These are phyloP conservation scores for Sciurus vulgaris DNA, from an alignment of 2,797 vertebrate genomes.

Conservation along the genomic window DNA sequence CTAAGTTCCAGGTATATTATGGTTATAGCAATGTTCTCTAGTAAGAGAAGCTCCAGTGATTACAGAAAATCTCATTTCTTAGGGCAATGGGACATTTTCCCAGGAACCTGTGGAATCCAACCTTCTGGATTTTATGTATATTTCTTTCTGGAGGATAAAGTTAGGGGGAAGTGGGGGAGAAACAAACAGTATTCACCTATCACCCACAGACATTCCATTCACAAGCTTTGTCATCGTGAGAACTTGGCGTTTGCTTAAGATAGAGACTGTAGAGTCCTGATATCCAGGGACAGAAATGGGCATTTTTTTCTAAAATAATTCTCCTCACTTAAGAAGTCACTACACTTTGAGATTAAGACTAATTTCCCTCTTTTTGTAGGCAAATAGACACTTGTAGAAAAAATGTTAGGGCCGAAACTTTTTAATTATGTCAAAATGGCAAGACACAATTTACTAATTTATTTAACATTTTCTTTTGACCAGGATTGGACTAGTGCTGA, in stretches of 20 bases:
- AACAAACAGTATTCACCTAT: background rate
- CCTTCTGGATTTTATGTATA: background rate
- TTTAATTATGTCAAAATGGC: background rate
- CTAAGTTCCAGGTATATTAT: background rate
- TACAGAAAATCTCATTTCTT: background rate
- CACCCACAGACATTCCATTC: background rate
- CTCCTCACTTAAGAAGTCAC: background rate
- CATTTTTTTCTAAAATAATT: conserved; percentile 21
- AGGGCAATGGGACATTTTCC: background rate
- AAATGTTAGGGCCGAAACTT: conserved; percentile 20
- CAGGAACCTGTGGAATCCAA: background rate
- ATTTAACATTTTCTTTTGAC: background rate
- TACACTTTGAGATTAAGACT: conserved; percentile 51
- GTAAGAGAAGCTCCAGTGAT: background rate
- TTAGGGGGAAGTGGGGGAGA: background rate
- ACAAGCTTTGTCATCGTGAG: background rate
- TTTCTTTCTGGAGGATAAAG: conserved; percentile 29
- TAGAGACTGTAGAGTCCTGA: background rate
- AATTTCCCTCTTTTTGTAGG: background rate
- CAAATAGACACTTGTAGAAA: background rate
- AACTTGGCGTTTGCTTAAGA: background rate
- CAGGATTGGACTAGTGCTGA: background rate
- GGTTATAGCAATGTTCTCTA: background rate
- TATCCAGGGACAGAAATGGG: background rate
- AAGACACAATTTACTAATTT: background rate